phyloP scores from a whole-genome alignment of 2,113 vertebrate species.

The Thymallus thymallus region DNA sequence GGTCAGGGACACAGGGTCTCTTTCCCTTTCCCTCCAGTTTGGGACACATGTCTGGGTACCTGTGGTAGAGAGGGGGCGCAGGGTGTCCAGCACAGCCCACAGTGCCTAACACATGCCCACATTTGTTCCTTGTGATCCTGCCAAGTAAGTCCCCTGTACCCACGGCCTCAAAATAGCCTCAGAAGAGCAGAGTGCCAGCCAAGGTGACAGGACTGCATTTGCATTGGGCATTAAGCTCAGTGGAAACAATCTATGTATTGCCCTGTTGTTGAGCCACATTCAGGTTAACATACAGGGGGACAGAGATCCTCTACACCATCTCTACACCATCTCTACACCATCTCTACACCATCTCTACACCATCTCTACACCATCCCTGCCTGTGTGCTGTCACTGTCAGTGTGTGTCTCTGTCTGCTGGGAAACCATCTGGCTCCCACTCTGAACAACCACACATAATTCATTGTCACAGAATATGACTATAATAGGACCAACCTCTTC shows the following conservation, averaged over 20 bases:
- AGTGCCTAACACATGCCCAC: slow-evolving; percentile 34
- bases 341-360: no score
- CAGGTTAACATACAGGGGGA: slow-evolving; percentile 31
- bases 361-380: background rate
- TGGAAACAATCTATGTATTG: background rate
- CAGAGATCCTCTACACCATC: background rate
- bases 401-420: slow-evolving; percentile 36
- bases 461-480: slow-evolving; percentile 9
- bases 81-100: slow-evolving; percentile 22
- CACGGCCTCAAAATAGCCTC: slow-evolving; percentile 45
- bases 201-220: slow-evolving; percentile 34
- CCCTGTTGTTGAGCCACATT: slow-evolving; percentile 15
- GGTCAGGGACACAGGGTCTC: slow-evolving; percentile 33
- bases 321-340: no score
- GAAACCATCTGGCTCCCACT: slow-evolving; percentile 63
- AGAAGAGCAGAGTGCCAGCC: slow-evolving; percentile 29
- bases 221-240: background rate
- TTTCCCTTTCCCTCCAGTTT: slow-evolving; percentile 11
- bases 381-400: slow-evolving; percentile 26
- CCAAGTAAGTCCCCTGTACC: slow-evolving; percentile 37
- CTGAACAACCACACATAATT: slow-evolving; percentile 28
- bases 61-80: slow-evolving; percentile 37
- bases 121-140: slow-evolving; percentile 20
- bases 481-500: background rate
- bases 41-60: slow-evolving; percentile 33